Evolutionary conservation across 2,888 invertebrate species (phyloP), one percentile per base, ranked within the genome.

Genomic region (Agonopterix heracliana): DNA sequence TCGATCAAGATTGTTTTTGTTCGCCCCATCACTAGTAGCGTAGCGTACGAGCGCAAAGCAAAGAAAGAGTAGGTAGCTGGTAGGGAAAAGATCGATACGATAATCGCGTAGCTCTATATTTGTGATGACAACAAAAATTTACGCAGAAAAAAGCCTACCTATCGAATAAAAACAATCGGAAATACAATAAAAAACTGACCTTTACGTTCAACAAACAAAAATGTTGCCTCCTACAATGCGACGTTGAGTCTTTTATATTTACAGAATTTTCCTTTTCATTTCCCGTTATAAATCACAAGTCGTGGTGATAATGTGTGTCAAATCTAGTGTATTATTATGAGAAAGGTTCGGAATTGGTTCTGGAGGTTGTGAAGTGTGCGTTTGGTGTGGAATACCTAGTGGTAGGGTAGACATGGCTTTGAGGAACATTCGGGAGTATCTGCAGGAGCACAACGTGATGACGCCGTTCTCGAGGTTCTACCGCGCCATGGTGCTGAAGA

Each of bases 301-400:
- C 56, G 63, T 68, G 74, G 85, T 85, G 82, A 86, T 86, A 82
- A 86, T 86, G 81, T 81, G 86, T 86, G 86, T 86, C 86, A 86
- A 86, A 86, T 81, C 71, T 82, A 80, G 78, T 74, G 72, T 75
- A 71, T 60, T 71, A 73, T 59, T 77, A 74, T 69, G 53, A 70
- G 72, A 66, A 70, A 63, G 64, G 68, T 70, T 63, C 54, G 64
- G 59, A 47, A 61, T 57, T 52, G 60, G 63, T 53, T 52, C 44
- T 54, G 45, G 49, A 52, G 51, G 45, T 34, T 45, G 45, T 36
- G 59, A 52, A 49, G 44, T 52, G 58, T 48, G 38, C 38, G n/a
- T 9, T n/a, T 38, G 50, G 48, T 52, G 14, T n/a, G 54, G 51
- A 54, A 44, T 46, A n/a, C n/a, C n/a, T n/a, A 46, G 55, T 50